phyloP scores from a whole-genome alignment of 2,888 invertebrate species.

The Apeira syringaria region DNA sequence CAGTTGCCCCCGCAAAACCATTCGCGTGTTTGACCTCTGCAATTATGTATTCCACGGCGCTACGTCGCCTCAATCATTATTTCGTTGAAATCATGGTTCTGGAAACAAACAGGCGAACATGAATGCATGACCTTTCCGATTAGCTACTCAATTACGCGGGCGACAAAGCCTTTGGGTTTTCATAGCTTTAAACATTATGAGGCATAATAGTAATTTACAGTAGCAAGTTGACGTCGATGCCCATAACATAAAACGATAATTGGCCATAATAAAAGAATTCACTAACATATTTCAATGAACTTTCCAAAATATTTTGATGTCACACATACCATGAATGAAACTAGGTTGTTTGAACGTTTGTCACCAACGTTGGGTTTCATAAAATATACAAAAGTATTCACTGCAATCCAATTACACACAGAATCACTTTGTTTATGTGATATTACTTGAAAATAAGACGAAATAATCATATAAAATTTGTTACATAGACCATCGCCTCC shows the following conservation, averaged over 20 bases:
- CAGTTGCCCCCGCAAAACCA: conserved; percentile 86
- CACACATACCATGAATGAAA: conserved; percentile 78
- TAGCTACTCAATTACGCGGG: conserved; percentile 82
- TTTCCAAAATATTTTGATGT: conserved; percentile 85
- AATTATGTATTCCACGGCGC: conserved; percentile 24
- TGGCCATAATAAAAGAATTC: conserved; percentile 32
- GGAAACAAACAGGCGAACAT: conserved; percentile 70
- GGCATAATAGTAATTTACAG: conserved; percentile 16
- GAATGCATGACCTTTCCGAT: conserved; percentile 80
- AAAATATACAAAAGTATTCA: conserved; percentile 55
- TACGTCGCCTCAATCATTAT: conserved; percentile 37
- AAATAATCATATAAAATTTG: conserved; percentile 57
- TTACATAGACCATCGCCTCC: conserved; percentile 81
- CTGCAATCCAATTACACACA: conserved; percentile 63
- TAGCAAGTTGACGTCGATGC: conserved; percentile 22
- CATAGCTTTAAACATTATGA: conserved; percentile 26
- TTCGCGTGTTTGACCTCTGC: conserved; percentile 44
- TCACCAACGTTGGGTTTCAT: conserved; percentile 58
- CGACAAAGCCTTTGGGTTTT: conserved; percentile 70
- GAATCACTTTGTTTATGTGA: conserved; percentile 59
- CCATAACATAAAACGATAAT: conserved; percentile 32
- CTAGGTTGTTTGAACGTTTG: conserved; percentile 66
- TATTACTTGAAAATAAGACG: conserved; percentile 55
- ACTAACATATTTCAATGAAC: conserved; percentile 56
- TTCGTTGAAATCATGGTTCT: conserved; percentile 52